These are phyloP conservation scores for Schizopygopsis pylzovi DNA, from an alignment of 2,797 vertebrate species.

Conservation along the genomic window DNA sequence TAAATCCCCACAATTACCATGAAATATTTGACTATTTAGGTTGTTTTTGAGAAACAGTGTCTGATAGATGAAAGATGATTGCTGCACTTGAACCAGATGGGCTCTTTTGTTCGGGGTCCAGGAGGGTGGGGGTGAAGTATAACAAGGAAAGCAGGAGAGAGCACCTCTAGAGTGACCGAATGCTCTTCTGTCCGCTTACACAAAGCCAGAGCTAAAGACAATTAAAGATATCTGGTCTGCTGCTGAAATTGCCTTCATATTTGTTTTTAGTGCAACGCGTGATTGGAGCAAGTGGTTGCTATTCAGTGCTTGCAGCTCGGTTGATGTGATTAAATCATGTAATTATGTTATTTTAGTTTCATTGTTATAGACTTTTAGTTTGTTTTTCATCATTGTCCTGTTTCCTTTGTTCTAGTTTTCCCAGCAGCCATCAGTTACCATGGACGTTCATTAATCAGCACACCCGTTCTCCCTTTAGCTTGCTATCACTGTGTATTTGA, in stretches of 20 bases:
- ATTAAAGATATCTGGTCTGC: not conserved
- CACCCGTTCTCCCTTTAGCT: no score
- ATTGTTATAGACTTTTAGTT: no score
- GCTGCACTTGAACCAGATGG: conserved; percentile 16
- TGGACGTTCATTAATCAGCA: no score
- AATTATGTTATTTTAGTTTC: no score
- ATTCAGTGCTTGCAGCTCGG: no score
- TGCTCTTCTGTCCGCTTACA: conserved; percentile 7
- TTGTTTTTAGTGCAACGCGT: not conserved
- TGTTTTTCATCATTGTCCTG: no score
- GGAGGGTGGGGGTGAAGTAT: not conserved
- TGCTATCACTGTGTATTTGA: no score
- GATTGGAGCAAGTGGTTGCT: no score
- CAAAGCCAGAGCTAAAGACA: not conserved
- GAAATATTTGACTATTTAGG: conserved; percentile 14
- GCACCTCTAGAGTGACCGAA: not conserved
- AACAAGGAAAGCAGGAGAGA: not conserved
- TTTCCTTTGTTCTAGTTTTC: no score
- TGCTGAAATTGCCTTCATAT: not conserved
- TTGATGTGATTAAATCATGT: no score
- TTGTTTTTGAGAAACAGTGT: conserved; percentile 2
- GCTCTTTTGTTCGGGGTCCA: not conserved
- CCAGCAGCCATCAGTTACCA: no score
- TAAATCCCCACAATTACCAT: conserved; percentile 31
- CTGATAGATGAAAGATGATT: conserved; percentile 24